Percentiles rank a stretch among this genome's conserved stretches.
Conservation (phyloP, 2,888 invertebrate genomes). For the Nephrotoma guestfalica region DNA sequence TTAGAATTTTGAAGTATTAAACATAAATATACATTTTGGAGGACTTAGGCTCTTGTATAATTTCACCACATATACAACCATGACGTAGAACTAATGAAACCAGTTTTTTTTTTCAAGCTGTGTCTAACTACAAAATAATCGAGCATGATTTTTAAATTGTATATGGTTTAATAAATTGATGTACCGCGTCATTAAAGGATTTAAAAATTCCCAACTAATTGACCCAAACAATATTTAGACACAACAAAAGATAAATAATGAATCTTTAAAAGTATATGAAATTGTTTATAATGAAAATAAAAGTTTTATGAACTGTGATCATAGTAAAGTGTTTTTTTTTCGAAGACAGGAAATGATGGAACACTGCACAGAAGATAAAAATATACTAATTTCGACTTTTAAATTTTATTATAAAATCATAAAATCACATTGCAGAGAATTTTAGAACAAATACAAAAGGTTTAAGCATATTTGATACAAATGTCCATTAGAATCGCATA, state of each 20-base stretch:
- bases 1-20: not conserved
- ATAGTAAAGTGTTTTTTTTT: no score
- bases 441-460: not conserved
- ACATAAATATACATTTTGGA: not conserved
- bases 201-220: no score
- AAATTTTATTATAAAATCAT: not conserved
- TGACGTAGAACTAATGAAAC: not conserved
- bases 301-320: no score
- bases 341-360: not conserved
- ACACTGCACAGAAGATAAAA: not conserved
- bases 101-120: not conserved
- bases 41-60: not conserved
- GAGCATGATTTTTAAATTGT: no score
- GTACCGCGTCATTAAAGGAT: no score
- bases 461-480: not conserved
- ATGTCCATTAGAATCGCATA: not conserved
- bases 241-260: no score
- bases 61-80: not conserved
- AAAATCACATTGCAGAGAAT: not conserved
- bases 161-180: no score
- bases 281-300: no score
- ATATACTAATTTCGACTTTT: not conserved
- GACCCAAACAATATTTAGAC: no score
- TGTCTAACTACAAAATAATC: no score
- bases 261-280: no score